Evolutionary conservation across 2,797 vertebrate genomes (phyloP), one percentile per base, ranked within the genome.

Genomic region (Phaenicophaeus curvirostris): DNA sequence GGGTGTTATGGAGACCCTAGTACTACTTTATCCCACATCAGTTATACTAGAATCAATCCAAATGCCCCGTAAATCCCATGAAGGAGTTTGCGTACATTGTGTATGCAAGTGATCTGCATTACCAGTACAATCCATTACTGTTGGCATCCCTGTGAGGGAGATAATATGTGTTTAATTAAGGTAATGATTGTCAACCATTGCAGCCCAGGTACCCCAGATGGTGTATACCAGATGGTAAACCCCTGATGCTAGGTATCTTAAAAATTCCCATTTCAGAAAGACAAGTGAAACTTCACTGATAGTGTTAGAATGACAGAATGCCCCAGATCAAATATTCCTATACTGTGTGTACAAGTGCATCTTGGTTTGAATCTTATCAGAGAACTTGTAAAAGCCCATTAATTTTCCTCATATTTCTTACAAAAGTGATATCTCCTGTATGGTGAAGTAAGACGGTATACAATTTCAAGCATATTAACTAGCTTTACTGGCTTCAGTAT

Each of bases 141-240:
- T 12, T 69, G 58, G 61, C 72, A 83, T 73, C 48, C 67, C 54
- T 65, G 58, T 63, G 72, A 83, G 61, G 80, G 58, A 68, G 46
- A 75, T 75, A 83, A 91, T 87, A 91, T 73, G 46, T 83, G 63
- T 93, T 95, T 91, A 67, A 77, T 94, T 73, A 87, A 90, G 72
- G 74, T 63, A 73, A 67, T 87, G 75, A 87, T 95, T 31, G 86
- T 82, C 54, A 76, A 3, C 74, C 54, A 54, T 3, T 78, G 74
- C 77, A 65, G 82, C 83, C 53, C 72, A 92, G 58, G 46, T 87
- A 51, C 72, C 85, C 67, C 92, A 91, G 79, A 68, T 89, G 88
- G 44, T 65, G 7, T 39, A 30, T 50, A 50, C 71, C 83, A 94
- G 89, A 92, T 86, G 63, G 75, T 31, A 27, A 13, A 78, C 46